These are phyloP conservation scores for Neodiprion pinetum DNA, from an alignment of 1,140 invertebrate genomes.

Conservation along the genomic window DNA sequence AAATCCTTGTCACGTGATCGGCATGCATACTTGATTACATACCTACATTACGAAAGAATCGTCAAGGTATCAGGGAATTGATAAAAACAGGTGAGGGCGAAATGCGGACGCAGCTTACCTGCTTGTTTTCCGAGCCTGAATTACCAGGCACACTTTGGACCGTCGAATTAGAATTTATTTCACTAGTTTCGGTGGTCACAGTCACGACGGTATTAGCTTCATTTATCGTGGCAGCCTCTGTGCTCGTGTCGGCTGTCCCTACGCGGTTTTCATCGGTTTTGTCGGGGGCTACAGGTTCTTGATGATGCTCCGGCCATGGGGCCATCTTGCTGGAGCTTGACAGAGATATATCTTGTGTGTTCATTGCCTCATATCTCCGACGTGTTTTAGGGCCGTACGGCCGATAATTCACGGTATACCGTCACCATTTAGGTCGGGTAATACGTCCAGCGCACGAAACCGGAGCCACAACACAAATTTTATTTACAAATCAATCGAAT, in stretches of 20 bases:
- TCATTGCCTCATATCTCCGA: slow-evolving; percentile 35
- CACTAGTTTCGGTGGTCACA: slow-evolving; percentile 14
- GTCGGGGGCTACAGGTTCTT: slow-evolving; percentile 73
- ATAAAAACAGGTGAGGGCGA: neutral
- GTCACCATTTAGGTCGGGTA: neutral
- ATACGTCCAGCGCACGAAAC: slow-evolving; percentile 9
- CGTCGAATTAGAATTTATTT: slow-evolving; percentile 18
- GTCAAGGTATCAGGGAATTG: neutral
- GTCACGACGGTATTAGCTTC: slow-evolving; percentile 23
- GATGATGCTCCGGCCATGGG: slow-evolving; percentile 74
- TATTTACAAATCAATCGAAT: slow-evolving; percentile 54
- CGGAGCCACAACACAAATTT: slow-evolving; percentile 32
- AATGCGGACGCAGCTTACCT: slow-evolving; percentile 21
- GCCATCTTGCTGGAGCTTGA: slow-evolving; percentile 69
- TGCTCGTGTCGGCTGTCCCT: neutral
- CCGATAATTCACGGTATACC: neutral
- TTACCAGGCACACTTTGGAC: slow-evolving; percentile 2
- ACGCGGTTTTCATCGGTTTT: slow-evolving; percentile 60
- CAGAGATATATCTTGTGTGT: slow-evolving; percentile 43
- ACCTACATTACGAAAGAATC: neutral
- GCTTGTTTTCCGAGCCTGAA: slow-evolving; percentile 16
- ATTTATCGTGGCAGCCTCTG: neutral
- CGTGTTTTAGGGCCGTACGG: slow-evolving; percentile 1
- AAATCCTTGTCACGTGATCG: neutral
- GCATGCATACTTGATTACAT: neutral